Conservation (phyloP, 2,797 vertebrate species). For the Synaphobranchus kaupii region DNA sequence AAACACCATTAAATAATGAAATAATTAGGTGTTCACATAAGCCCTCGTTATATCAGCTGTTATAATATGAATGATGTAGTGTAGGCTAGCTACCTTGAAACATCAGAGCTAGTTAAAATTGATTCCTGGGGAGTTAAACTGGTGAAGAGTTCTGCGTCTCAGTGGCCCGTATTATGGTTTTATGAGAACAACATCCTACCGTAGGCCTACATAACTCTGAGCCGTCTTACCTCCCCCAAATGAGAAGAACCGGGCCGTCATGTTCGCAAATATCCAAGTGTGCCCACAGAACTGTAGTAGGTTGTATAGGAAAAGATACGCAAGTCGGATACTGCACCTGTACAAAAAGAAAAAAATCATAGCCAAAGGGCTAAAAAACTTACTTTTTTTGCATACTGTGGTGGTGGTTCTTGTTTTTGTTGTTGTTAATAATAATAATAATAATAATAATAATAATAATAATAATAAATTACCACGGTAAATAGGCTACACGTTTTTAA, state of each 20-base stretch:
- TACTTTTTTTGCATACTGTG: no score
- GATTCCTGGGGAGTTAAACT: background rate
- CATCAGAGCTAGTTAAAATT: background rate
- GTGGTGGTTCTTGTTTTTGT: no score
- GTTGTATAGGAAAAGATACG: conserved; percentile 86
- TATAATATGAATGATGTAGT: background rate
- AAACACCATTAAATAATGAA: background rate
- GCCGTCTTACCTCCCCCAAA: conserved; percentile 84
- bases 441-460: no score
- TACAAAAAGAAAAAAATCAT: background rate
- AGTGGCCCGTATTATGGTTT: background rate
- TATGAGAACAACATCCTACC: background rate
- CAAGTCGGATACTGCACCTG: conserved; percentile 74
- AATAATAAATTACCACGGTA: no score
- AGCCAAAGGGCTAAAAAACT: background rate
- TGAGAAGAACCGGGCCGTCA: conserved; percentile 84
- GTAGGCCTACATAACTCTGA: background rate
- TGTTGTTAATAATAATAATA: no score
- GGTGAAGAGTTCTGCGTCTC: background rate
- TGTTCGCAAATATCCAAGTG: conserved; percentile 94
- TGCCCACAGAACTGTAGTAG: conserved; percentile 94
- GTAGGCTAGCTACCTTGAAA: background rate
- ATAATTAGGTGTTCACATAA: background rate
- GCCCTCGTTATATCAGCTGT: background rate
- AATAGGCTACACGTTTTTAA: no score